Evolutionary conservation across 2,797 vertebrate species (phyloP).

Genomic region (Semotilus atromaculatus): DNA sequence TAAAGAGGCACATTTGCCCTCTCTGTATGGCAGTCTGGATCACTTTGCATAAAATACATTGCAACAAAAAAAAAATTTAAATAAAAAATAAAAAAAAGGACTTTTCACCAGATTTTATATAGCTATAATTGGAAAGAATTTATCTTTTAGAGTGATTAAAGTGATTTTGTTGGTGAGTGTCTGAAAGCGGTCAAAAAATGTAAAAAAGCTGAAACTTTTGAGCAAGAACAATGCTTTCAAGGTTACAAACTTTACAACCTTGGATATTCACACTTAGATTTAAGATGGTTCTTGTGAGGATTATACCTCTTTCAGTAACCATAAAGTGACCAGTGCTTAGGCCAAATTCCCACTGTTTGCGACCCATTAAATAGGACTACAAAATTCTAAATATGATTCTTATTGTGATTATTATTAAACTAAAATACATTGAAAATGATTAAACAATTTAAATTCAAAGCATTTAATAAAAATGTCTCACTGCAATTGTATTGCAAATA

Average conservation of each 20-base stretch:
- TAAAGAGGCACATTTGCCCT: constrained; percentile 18
- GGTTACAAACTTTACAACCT: background rate
- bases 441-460: too few species aligned
- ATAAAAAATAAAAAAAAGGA: too few species aligned
- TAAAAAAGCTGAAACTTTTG: background rate
- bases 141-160: background rate
- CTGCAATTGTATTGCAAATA: too few species aligned
- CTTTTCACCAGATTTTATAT: background rate
- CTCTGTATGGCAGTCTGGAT: background rate
- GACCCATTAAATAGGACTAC: background rate
- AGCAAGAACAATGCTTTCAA: background rate
- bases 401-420: background rate
- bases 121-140: background rate
- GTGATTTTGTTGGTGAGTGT: background rate
- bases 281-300: too few species aligned
- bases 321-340: background rate
- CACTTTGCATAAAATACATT: background rate
- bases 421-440: too few species aligned
- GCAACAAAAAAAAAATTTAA: too few species aligned
- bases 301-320: background rate
- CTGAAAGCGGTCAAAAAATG: background rate
- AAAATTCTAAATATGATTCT: background rate
- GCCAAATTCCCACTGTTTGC: background rate
- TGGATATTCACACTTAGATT: background rate
- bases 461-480: too few species aligned